Percentiles rank a stretch among this genome's conserved stretches.
These are phyloP conservation scores for Cyprinodon tularosa DNA, from an alignment of 2,113 vertebrate species.

Conservation along the genomic window DNA sequence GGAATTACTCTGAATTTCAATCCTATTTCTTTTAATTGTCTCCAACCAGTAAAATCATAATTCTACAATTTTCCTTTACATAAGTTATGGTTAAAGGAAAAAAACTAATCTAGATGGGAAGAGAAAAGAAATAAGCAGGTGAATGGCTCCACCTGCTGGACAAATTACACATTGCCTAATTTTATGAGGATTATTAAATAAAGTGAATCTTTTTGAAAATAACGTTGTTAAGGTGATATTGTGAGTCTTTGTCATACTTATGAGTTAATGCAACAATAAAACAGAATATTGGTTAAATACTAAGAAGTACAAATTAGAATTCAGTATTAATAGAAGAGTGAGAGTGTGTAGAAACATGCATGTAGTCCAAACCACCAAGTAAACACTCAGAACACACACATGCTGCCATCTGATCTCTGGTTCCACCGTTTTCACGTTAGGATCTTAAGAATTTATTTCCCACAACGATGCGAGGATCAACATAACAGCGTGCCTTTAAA, in stretches of 20 bases:
- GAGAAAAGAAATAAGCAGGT: not conserved
- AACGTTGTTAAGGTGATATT: not conserved
- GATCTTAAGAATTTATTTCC: constrained; percentile 49
- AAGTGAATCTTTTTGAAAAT: not conserved
- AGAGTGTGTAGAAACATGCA: not conserved
- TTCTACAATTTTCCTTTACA: no score
- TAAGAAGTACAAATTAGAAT: no score
- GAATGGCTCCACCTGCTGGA: constrained; percentile 32
- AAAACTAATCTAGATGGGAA: no score
- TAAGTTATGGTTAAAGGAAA: no score
- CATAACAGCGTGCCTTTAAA: constrained; percentile 42
- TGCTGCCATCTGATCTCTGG: constrained; percentile 18
- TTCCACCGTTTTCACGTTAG: constrained; percentile 46
- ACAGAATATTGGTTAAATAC: no score
- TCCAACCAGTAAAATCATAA: no score
- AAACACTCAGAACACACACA: constrained; percentile 10
- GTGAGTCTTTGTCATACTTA: no score
- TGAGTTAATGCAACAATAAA: no score
- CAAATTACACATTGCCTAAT: not conserved
- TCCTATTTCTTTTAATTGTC: no score
- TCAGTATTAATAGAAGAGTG: not conserved
- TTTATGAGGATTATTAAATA: not conserved
- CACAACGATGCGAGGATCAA: constrained; percentile 36
- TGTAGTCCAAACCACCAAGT: not conserved
- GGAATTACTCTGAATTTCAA: no score